phyloP scores from a whole-genome alignment of 30 jellyfish, hydroid and myxozoan genomes.

The Catostylus mosaicus region DNA sequence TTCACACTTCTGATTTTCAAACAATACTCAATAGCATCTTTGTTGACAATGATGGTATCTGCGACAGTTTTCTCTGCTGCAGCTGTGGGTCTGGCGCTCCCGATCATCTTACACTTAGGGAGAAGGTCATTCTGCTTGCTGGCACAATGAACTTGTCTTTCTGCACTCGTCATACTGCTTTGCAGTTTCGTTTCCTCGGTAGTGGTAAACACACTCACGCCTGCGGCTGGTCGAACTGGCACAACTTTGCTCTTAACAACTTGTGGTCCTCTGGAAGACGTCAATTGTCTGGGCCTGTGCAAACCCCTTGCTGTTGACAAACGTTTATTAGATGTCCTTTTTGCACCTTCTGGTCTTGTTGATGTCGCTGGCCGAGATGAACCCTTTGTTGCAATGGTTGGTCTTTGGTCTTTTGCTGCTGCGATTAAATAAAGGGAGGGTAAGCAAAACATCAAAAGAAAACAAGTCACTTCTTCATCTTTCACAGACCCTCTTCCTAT shows the following conservation, averaged over 20 bases:
- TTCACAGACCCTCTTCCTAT: no score
- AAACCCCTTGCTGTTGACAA: not conserved
- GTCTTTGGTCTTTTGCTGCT: not conserved
- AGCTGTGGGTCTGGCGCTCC: not conserved
- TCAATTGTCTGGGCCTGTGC: not conserved
- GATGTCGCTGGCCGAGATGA: slow-evolving; percentile 1
- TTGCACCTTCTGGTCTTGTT: not conserved
- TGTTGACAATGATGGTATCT: not conserved
- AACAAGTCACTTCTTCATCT: no score
- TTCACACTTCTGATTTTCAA: slow-evolving; percentile 3
- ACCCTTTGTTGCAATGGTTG: not conserved
- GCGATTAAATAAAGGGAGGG: not conserved
- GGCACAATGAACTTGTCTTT: not conserved
- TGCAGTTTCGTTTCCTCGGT: not conserved
- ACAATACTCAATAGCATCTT: not conserved
- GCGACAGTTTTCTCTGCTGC: not conserved
- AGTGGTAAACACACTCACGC: not conserved
- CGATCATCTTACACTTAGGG: not conserved
- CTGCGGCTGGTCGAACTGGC: not conserved
- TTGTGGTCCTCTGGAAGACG: not conserved
- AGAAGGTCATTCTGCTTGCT: not conserved
- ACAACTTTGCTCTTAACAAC: not conserved
- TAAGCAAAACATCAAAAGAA: no score
- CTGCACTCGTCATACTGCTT: not conserved
- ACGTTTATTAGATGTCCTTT: not conserved